phyloP scores from a whole-genome alignment of 2,113 vertebrate genomes.

The Setophaga coronata region DNA sequence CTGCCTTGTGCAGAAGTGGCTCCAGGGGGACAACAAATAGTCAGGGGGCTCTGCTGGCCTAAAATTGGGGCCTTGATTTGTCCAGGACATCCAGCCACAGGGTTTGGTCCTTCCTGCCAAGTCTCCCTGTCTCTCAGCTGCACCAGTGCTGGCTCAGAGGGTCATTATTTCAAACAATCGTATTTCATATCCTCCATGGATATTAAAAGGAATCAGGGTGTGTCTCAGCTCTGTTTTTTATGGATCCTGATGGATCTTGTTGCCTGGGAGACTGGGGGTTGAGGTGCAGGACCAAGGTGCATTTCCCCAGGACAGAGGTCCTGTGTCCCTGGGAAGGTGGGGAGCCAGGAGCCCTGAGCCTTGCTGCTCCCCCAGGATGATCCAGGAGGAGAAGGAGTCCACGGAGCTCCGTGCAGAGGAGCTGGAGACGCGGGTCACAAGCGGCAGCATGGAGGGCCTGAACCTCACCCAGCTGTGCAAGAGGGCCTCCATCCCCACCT shows the following conservation, averaged over 20 bases:
- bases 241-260: background rate
- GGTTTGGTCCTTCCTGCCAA: background rate
- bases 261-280: accelerated
- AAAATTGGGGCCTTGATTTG: background rate
- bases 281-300: background rate
- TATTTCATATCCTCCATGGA: background rate
- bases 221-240: background rate
- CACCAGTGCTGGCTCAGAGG: background rate
- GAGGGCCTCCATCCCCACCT: constrained; percentile 89
- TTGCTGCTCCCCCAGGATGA: constrained; percentile 79
- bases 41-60: background rate
- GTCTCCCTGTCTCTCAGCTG: background rate
- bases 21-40: accelerated
- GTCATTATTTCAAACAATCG: background rate
- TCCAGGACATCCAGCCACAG: background rate
- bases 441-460: constrained; percentile 93
- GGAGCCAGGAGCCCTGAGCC: background rate
- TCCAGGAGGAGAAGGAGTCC: constrained; percentile 95
- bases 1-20: background rate
- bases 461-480: constrained; percentile 88
- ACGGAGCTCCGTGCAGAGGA: constrained; percentile 90
- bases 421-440: constrained; percentile 90
- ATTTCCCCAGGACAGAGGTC: background rate
- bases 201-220: background rate
- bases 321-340: background rate